Evolutionary conservation across 2,113 vertebrate genomes (phyloP).

Genomic region (Propithecus coquereli): DNA sequence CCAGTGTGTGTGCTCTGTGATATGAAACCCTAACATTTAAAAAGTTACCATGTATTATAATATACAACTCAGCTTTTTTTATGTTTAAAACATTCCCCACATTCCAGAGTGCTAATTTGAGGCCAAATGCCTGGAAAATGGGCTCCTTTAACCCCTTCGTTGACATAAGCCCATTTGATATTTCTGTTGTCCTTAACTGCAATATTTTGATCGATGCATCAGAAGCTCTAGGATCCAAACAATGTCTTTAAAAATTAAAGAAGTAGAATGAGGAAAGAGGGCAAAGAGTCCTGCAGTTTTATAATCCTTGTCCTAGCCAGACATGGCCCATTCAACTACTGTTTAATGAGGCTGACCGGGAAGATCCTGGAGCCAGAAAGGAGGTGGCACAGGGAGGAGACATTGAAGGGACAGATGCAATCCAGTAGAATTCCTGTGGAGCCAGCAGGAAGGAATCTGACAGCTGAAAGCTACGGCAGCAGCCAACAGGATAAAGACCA

Average conservation of each 20-base stretch:
- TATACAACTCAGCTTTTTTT: conserved; percentile 57
- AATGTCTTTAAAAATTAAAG: neutral
- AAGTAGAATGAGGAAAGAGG: neutral
- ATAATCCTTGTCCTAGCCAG: neutral
- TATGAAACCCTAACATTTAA: conserved; percentile 74
- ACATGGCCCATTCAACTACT: neutral
- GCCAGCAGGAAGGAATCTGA: neutral
- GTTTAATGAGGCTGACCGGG: neutral
- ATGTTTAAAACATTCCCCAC: conserved; percentile 67
- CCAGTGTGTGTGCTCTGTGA: conserved; percentile 51
- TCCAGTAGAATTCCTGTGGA: neutral
- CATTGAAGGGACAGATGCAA: neutral
- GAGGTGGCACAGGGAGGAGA: neutral
- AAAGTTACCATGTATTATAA: conserved; percentile 61
- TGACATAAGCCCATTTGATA: neutral
- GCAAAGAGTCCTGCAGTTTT: neutral
- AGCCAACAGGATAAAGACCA: neutral
- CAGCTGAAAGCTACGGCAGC: no score
- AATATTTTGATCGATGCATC: neutral
- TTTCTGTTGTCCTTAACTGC: neutral
- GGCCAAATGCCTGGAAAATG: conserved; percentile 50
- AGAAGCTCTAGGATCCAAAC: neutral
- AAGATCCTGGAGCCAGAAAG: neutral
- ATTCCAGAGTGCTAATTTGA: conserved; percentile 70
- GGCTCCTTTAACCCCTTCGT: conserved; percentile 59